Evolutionary conservation across 53 echinoderm and acorn worm genomes (phyloP), one percentile per base, ranked within the genome.

Genomic region (Astropecten irregularis): DNA sequence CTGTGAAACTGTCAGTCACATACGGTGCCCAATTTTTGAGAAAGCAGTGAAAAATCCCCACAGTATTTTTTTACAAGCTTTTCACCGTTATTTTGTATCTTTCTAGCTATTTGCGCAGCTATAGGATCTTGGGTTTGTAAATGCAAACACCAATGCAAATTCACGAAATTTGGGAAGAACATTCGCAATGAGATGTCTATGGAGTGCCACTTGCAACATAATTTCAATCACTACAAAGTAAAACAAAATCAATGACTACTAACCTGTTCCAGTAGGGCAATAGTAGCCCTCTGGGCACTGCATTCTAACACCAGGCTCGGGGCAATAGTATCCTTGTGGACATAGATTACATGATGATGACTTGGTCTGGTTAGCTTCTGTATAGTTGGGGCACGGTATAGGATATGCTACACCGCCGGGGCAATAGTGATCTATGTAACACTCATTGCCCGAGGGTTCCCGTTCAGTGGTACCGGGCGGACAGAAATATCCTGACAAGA

Each of bases 291-390:
- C 73, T 0, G 94, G 94, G 64, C 97, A 96, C 3, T 88, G 71
- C 82, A 91, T 85, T 61, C 94, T 86, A 19, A 85, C 81, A 7
- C 97, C 97, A 18, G 77, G 77, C 23, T 72, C 66, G 16, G 87
- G 60, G 64, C 97, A 96, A 73, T 81, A 92, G 88, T 82, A 96
- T 18, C 97, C 94, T 3, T 91, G 89, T 9, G 97, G 97, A 64
- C 97, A 96, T 2, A 92, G 92, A 82, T 94, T 87, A 54, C 97
- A 96, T 46, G 40, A 56, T 0, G 87, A 90, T 30, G 97, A 91
- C 36, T 96, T 94, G 54, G 97, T 96, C 84, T 96, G 94, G 88
- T 96, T 96, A 27, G 94, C 97, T 26, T 96, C 95, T 44, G 94
- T 94, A 76, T 96, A 94, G 85, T 96, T 96, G 23, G 83, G 85